These are phyloP conservation scores for Girardinus metallicus DNA, from an alignment of 2,797 vertebrate species.

Conservation along the genomic window DNA sequence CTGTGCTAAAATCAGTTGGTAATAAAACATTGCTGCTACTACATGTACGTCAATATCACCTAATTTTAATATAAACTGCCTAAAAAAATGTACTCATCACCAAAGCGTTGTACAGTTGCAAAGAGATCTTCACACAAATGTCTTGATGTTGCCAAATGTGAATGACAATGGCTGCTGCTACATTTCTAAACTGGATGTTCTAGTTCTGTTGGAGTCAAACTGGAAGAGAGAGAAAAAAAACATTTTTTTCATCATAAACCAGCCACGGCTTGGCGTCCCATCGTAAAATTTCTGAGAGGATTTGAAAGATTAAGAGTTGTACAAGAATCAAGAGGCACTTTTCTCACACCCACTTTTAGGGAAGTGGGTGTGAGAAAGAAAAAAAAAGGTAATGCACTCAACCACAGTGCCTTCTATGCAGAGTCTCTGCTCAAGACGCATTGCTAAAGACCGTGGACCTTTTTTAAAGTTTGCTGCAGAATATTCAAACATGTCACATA, in stretches of 20 bases:
- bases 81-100: background rate
- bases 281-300: background rate
- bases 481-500: background rate
- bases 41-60: background rate
- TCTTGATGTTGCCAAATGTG: background rate
- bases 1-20: background rate
- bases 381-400: background rate
- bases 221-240: background rate
- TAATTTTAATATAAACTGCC: background rate
- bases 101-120: background rate
- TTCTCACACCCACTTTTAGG: background rate
- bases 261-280: background rate
- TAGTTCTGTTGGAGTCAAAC: background rate
- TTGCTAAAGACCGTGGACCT: background rate
- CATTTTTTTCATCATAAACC: background rate
- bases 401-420: background rate
- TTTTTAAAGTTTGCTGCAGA: background rate
- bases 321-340: background rate
- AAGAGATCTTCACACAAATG: background rate
- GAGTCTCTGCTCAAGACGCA: background rate
- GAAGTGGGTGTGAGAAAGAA: background rate
- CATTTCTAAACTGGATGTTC: background rate
- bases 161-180: background rate
- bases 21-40: background rate
- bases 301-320: background rate